A percentile compares a stretch with the other conserved stretches of the same genome.
Conservation (phyloP, 2,113 vertebrate species). For the Sus scrofa region DNA sequence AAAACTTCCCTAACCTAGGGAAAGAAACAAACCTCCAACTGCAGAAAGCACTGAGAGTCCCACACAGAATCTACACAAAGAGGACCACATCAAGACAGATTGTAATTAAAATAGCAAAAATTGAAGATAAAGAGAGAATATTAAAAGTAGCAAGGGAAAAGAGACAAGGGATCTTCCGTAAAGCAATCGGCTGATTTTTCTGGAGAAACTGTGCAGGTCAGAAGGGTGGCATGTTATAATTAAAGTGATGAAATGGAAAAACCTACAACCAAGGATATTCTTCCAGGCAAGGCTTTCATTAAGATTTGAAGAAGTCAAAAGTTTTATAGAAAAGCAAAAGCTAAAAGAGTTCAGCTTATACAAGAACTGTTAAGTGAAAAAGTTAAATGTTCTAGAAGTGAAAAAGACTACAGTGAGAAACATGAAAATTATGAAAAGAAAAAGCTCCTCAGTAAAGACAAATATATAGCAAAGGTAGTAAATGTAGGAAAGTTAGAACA, state of each 20-base stretch:
- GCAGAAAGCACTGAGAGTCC: background rate
- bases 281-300: background rate
- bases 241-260: background rate
- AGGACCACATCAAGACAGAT: background rate
- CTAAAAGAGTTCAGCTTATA: background rate
- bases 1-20: background rate
- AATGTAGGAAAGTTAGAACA: background rate
- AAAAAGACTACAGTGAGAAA: background rate
- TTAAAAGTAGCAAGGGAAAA: background rate
- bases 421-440: background rate
- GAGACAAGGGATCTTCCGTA: background rate
- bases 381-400: background rate
- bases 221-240: too few species aligned
- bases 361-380: background rate
- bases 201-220: background rate
- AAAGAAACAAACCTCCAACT: background rate
- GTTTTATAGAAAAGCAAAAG: background rate
- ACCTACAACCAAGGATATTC: background rate
- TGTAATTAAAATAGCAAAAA: background rate
- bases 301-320: background rate
- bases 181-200: background rate
- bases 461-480: background rate
- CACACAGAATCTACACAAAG: background rate
- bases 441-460: background rate
- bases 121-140: background rate